These are phyloP conservation scores for Berghia stephanieae DNA, from an alignment of 1,140 invertebrate species.

Conservation along the genomic window DNA sequence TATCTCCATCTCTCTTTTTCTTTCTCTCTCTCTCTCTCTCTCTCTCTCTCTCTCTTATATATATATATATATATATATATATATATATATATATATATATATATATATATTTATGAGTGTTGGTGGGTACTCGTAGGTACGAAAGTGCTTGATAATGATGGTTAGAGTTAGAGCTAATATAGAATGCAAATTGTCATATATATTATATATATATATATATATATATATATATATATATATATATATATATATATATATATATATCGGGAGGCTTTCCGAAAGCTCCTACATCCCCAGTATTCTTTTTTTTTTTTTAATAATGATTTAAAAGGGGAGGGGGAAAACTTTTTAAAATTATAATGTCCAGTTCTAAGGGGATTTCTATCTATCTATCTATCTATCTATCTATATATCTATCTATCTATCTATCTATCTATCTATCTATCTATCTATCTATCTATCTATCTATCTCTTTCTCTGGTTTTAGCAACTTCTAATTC, in stretches of 20 bases:
- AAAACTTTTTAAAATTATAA: neutral
- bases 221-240: neutral
- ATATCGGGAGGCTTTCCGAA: neutral
- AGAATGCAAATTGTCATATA: neutral
- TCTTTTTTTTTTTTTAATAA: too few relatives aligned
- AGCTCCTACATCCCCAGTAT: too few relatives aligned
- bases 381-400: neutral
- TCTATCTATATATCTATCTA: neutral
- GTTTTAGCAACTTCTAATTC: neutral
- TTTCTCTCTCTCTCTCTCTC: conserved; percentile 3
- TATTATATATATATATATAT: neutral
- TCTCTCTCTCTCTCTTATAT: neutral
- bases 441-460: neutral
- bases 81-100: neutral
- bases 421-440: neutral
- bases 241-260: neutral
- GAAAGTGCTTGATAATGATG: too few relatives aligned
- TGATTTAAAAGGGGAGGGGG: neutral
- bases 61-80: neutral
- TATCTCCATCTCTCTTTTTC: neutral
- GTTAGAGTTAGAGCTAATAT: neutral
- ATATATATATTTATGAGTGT: neutral
- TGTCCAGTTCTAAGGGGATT: neutral
- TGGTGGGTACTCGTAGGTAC: too few relatives aligned
- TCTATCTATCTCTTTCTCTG: neutral